Percentiles rank a stretch among this genome's conserved stretches.
phyloP scores from a whole-genome alignment of 35 echinoderm and acorn worm species.

The Nesometra sesokonis region DNA sequence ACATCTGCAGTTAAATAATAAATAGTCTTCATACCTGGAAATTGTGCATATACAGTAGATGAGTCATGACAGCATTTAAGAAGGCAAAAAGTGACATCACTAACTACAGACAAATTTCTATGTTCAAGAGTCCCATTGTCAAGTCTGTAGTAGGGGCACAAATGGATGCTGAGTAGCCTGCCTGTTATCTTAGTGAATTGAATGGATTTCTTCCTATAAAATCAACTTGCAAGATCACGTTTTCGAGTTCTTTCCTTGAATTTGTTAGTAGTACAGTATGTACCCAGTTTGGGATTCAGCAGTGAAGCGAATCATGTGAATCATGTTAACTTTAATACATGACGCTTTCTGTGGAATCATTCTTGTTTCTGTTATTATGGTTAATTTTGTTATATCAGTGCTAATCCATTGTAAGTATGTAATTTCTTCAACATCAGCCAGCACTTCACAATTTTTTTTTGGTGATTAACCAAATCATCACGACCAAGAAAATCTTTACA shows the following conservation, averaged over 20 bases:
- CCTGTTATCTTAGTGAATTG: too few species aligned
- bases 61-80: too few species aligned
- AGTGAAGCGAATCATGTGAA: neutral
- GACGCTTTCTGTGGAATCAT: neutral
- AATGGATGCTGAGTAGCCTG: too few species aligned
- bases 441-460: neutral
- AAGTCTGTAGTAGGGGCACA: too few species aligned
- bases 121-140: too few species aligned
- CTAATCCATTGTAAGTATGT: neutral
- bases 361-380: neutral
- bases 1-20: slow-evolving; percentile 47
- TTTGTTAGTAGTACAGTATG: neutral
- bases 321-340: neutral
- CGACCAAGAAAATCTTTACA: neutral
- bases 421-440: neutral
- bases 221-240: neutral
- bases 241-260: neutral
- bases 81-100: too few species aligned
- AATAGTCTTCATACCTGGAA: neutral
- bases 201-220: too few species aligned
- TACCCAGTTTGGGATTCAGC: neutral
- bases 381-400: neutral
- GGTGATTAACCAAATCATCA: neutral
- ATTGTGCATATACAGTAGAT: neutral
- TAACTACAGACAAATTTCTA: too few species aligned